phyloP scores from a whole-genome alignment of 2,797 vertebrate genomes.

The Muraenolepis orangiensis region DNA sequence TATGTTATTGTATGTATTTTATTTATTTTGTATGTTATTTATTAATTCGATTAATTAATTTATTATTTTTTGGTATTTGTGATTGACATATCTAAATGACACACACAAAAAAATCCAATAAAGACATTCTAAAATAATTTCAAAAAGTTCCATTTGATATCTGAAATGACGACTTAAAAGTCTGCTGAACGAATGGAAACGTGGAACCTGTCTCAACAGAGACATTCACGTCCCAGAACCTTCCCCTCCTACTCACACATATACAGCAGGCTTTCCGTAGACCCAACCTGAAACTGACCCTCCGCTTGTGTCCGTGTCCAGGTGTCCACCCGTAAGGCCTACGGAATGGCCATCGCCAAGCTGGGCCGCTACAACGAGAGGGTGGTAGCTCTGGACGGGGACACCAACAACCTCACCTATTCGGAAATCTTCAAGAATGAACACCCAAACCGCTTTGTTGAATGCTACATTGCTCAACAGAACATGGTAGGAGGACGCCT shows the following conservation, averaged over 20 bases:
- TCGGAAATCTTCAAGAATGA: slow-evolving; percentile 93
- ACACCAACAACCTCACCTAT: slow-evolving; percentile 94
- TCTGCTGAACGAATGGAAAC: background rate
- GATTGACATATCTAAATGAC: background rate
- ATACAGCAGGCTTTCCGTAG: background rate
- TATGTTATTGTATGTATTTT: background rate
- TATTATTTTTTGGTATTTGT: background rate
- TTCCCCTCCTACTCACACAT: background rate
- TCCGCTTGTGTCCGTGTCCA: slow-evolving; percentile 43
- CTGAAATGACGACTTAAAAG: background rate
- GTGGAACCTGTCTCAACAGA: background rate
- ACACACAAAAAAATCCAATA: background rate
- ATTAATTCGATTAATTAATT: background rate
- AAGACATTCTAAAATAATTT: background rate
- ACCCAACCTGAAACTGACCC: background rate
- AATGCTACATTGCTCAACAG: slow-evolving; percentile 96
- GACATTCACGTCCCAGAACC: background rate
- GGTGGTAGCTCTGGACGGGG: slow-evolving; percentile 87
- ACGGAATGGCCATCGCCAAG: slow-evolving; percentile 86
- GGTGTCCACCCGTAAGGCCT: slow-evolving; percentile 91
- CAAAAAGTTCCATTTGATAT: background rate
- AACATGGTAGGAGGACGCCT: slow-evolving; percentile 81
- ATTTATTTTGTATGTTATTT: too few species aligned
- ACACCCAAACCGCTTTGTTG: slow-evolving; percentile 87
- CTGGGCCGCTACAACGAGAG: slow-evolving; percentile 86